Evolutionary conservation across 2,888 invertebrate genomes (phyloP).

Genomic region (Rhamnusium bicolor): DNA sequence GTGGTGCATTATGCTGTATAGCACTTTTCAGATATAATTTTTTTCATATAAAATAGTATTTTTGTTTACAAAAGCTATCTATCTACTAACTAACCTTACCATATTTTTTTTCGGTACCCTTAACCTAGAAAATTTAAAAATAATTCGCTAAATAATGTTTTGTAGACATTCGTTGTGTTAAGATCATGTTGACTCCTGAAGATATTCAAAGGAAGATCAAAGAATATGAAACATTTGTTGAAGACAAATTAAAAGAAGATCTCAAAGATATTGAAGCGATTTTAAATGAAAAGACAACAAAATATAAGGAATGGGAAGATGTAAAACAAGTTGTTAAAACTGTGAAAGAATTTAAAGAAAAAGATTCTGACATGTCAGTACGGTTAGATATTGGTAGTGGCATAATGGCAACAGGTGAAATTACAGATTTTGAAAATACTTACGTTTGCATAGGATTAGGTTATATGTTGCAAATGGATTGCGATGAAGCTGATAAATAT

Average conservation of each 20-base stretch:
- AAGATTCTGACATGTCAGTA: conserved; percentile 62
- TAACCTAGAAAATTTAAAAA: too few species aligned
- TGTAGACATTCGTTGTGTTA: too few species aligned
- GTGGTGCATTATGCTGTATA: too few species aligned
- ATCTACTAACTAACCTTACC: too few species aligned
- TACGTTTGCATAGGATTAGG: conserved; percentile 66
- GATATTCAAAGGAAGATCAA: conserved; percentile 49
- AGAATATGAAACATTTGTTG: conserved; percentile 66
- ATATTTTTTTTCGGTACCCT: too few species aligned
- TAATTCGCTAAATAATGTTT: too few species aligned
- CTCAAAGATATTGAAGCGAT: conserved; percentile 63
- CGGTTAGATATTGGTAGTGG: conserved; percentile 58
- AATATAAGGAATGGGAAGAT: conserved; percentile 66
- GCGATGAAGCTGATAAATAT: conserved; percentile 68
- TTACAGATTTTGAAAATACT: conserved; percentile 61
- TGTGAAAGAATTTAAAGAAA: conserved; percentile 61
- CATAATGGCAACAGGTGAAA: conserved; percentile 60
- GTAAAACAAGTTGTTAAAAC: conserved; percentile 62
- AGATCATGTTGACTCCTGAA: conserved; percentile 49
- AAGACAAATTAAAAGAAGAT: conserved; percentile 66
- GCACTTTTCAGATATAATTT: too few species aligned
- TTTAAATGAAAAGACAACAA: conserved; percentile 57
- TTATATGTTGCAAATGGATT: conserved; percentile 67
- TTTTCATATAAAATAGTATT: too few species aligned
- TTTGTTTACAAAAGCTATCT: too few species aligned